Evolutionary conservation across 1,140 invertebrate genomes (phyloP).

Genomic region (Drosophila parabipectinata): DNA sequence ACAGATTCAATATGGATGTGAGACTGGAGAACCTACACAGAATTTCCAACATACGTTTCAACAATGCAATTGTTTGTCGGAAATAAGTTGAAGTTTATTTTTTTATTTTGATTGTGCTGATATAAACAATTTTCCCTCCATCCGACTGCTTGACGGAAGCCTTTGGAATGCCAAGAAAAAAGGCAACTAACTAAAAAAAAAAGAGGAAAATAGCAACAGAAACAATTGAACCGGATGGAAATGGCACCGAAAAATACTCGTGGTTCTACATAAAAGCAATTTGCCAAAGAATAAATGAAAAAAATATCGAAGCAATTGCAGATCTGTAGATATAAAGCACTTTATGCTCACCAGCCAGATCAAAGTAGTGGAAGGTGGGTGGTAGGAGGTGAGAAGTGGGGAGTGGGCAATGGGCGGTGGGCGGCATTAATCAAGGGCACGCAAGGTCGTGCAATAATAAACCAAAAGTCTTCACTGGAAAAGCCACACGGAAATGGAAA

Average conservation of each 20-base stretch:
- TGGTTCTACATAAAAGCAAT: constrained; percentile 66
- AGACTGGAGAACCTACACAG: constrained; percentile 8
- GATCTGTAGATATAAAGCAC: constrained; percentile 67
- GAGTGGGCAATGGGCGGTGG: not conserved
- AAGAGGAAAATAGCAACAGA: constrained; percentile 16
- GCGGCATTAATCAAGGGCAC: constrained; percentile 67
- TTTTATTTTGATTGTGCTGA: constrained; percentile 68
- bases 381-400: not conserved
- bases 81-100: constrained; percentile 74
- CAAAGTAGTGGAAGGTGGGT: constrained; percentile 50
- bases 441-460: constrained; percentile 53
- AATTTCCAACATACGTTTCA: constrained; percentile 18
- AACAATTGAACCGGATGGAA: constrained; percentile 69
- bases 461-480: constrained; percentile 17
- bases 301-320: constrained; percentile 27
- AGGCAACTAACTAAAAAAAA: constrained; percentile 10
- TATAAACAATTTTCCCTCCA: constrained; percentile 68
- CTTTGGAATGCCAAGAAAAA: constrained; percentile 48
- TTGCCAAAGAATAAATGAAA: constrained; percentile 31
- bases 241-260: constrained; percentile 51
- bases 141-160: constrained; percentile 63
- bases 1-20: not conserved
- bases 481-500: constrained; percentile 12
- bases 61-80: constrained; percentile 71
- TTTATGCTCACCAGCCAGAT: constrained; percentile 63